Percentiles rank a stretch among this genome's conserved stretches.
Evolutionary conservation across 2,113 vertebrate species (phyloP).

Genomic region (Butorides virescens): DNA sequence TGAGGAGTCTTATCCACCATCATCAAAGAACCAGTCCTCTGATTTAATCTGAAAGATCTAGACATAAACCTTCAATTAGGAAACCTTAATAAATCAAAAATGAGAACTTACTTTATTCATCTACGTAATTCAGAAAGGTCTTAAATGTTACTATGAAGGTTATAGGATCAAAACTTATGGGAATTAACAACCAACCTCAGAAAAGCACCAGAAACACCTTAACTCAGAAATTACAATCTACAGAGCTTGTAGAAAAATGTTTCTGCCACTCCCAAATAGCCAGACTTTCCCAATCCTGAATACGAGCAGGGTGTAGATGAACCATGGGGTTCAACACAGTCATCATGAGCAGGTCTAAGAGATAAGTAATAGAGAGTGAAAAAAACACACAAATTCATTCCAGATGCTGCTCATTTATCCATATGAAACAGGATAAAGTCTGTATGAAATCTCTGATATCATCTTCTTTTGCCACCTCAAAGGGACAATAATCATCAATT

Average conservation of each 20-base stretch:
- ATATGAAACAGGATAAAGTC: background rate
- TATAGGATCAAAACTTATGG: background rate
- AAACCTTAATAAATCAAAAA: background rate
- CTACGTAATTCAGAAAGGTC: background rate
- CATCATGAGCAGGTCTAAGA: background rate
- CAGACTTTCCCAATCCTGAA: background rate
- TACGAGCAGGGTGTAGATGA: background rate
- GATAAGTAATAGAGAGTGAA: background rate
- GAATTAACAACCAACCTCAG: background rate
- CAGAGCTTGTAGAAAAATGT: background rate
- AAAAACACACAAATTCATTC: background rate
- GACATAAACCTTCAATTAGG: background rate
- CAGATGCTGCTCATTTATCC: background rate
- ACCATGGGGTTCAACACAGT: accelerated
- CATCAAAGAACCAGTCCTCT: conserved; percentile 84
- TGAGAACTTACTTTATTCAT: background rate
- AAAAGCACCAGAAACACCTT: background rate
- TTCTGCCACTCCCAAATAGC: background rate
- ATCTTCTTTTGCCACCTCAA: background rate
- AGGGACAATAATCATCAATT: background rate
- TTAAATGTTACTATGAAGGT: background rate
- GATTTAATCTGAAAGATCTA: conserved; percentile 87
- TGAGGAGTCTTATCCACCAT: conserved; percentile 82
- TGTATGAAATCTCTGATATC: background rate
- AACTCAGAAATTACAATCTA: background rate